phyloP scores from a whole-genome alignment of 2,888 invertebrate genomes.

The Philereme vetulata region DNA sequence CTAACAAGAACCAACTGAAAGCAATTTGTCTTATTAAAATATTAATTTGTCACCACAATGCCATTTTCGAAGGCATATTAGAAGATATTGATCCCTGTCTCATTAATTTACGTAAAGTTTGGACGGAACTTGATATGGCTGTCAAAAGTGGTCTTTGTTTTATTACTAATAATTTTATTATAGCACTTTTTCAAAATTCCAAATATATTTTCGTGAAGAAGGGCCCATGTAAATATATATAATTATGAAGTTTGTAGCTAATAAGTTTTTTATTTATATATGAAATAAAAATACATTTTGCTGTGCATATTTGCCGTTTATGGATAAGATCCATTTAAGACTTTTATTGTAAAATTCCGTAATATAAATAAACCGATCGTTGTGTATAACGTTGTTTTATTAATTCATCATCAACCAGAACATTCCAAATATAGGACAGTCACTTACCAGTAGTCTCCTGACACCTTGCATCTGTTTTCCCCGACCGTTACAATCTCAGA shows the following conservation, averaged over 20 bases:
- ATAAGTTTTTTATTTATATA: constrained; percentile 56
- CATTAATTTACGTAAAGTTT: no score
- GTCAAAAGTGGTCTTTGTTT: no score
- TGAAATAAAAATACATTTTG: constrained; percentile 50
- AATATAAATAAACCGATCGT: constrained; percentile 75
- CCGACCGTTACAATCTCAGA: no score
- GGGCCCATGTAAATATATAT: constrained; percentile 74
- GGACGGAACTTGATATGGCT: no score
- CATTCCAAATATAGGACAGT: neutral
- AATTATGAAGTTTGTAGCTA: constrained; percentile 43
- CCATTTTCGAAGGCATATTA: no score
- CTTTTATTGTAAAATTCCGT: constrained; percentile 80
- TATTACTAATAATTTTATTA: constrained; percentile 8
- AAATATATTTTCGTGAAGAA: constrained; percentile 52
- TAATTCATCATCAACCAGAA: constrained; percentile 31
- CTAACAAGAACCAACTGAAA: no score
- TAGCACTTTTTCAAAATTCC: constrained; percentile 25
- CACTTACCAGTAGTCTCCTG: no score
- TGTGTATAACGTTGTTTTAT: constrained; percentile 67
- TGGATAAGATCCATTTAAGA: constrained; percentile 82
- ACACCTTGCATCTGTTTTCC: no score
- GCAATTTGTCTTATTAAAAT: no score
- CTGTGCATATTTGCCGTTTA: constrained; percentile 80
- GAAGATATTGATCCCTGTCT: no score
- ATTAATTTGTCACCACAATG: no score